Evolutionary conservation across 2,797 vertebrate genomes (phyloP).

Genomic region (Argyrosomus regius): DNA sequence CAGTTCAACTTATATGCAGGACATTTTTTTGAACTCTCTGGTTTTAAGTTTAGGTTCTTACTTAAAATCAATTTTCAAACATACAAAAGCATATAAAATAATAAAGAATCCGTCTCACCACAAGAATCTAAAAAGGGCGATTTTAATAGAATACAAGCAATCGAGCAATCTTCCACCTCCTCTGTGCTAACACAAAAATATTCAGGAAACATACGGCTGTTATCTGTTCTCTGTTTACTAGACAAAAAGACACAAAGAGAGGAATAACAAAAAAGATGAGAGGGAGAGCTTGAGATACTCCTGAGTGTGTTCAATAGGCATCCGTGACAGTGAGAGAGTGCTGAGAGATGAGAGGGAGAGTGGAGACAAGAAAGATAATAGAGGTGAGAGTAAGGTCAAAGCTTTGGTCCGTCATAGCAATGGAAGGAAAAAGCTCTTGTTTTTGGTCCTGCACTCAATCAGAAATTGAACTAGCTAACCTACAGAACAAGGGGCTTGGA

Average conservation of each 20-base stretch:
- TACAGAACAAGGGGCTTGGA: conserved; percentile 53
- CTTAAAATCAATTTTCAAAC: conserved; percentile 37
- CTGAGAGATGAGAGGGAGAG: conserved; percentile 75
- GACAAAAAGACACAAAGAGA: conserved; percentile 48
- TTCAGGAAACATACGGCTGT: conserved; percentile 37
- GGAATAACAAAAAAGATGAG: conserved; percentile 30
- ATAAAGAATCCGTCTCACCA: conserved; percentile 16
- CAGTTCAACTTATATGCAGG: conserved; percentile 34
- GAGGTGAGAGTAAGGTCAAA: conserved; percentile 81
- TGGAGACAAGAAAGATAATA: conserved; percentile 77
- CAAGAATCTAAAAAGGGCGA: neutral
- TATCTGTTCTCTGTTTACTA: conserved; percentile 54
- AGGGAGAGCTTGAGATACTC: conserved; percentile 45
- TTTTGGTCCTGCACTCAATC: conserved; percentile 75
- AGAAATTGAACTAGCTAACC: conserved; percentile 73
- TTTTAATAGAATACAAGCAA: conserved; percentile 37
- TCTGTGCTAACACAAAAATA: conserved; percentile 35
- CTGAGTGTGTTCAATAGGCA: conserved; percentile 68
- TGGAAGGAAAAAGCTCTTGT: conserved; percentile 76
- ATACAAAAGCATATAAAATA: conserved; percentile 13
- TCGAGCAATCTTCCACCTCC: conserved; percentile 28
- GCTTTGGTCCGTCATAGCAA: conserved; percentile 65
- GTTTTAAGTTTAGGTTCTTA: conserved; percentile 29
- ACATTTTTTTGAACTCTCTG: conserved; percentile 42
- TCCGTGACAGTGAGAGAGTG: conserved; percentile 68